phyloP scores from a whole-genome alignment of 2,888 invertebrate species.

The Trimorus sp. region DNA sequence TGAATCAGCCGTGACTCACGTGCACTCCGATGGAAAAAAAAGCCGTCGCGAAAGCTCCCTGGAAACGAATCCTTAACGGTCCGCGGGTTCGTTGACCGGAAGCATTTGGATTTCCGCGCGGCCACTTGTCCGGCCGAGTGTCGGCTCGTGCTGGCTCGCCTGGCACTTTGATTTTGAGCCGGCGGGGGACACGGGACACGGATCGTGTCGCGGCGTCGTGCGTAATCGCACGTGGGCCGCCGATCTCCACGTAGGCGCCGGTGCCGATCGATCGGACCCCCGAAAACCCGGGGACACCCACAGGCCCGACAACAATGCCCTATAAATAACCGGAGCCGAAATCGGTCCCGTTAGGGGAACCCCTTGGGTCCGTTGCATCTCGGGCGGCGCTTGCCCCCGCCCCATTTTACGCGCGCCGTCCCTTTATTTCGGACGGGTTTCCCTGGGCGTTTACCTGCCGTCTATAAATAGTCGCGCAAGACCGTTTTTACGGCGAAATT shows the following conservation, averaged over 20 bases:
- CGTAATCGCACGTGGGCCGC: constrained; percentile 31
- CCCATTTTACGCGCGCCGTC: background rate
- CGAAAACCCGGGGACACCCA: background rate
- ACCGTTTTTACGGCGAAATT: constrained; percentile 44
- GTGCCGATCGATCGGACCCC: constrained; percentile 9
- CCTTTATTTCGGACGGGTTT: constrained; percentile 15
- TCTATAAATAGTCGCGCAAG: constrained; percentile 34
- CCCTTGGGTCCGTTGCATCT: background rate
- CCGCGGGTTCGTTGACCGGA: constrained; percentile 18
- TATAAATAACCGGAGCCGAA: constrained; percentile 15
- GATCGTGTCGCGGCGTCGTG: constrained; percentile 17
- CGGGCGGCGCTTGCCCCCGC: too few relatives aligned
- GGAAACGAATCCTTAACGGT: background rate
- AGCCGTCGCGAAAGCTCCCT: background rate
- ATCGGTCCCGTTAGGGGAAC: background rate
- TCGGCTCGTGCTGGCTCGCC: constrained; percentile 2
- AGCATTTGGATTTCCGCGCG: background rate
- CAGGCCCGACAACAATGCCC: background rate
- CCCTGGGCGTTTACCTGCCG: constrained; percentile 35
- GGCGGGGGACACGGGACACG: background rate
- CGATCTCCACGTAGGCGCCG: constrained; percentile 30
- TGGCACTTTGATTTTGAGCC: constrained; percentile 13
- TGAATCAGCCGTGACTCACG: too few relatives aligned
- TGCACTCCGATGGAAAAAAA: too few relatives aligned
- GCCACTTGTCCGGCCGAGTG: constrained; percentile 23